Evolutionary conservation across 2,113 vertebrate species (phyloP), one percentile per base, ranked within the genome.

Genomic region (Chloroceryle aenea): DNA sequence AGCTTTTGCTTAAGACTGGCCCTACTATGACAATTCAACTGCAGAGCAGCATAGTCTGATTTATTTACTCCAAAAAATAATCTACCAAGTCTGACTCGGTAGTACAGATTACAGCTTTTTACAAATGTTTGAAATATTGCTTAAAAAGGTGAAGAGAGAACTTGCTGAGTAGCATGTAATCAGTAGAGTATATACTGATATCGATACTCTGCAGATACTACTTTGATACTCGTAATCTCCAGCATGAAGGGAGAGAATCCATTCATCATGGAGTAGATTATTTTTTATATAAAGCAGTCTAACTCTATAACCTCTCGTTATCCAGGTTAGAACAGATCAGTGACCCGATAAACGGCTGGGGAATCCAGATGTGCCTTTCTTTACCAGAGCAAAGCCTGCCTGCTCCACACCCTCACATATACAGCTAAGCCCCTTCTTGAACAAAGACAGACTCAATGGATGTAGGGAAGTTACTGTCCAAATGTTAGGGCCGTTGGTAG

Each of bases 41-140:
- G 42, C 48, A 94, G n/a, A 91, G 38, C 78, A 69, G 30, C 7
- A 3, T 27, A 84, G 34, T 63, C 72, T 36, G 19, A 75, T 92
- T 95, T 74, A 85, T 89, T 91, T 76, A 47, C 68, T 73, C 42
- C 53, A 68, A 72, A 87, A 89, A 89, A 92, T 48, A 67, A 77
- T 75, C 72, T 85, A 27, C 43, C 40, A 22, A 63, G 4, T 42
- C 68, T 79, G 52, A 62, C 19, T 12, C 64, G 43, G 36, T 75
- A 55, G 78, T 7, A 61, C 36, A 82, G 75, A 85, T 27, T 92
- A 78, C 64, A 90, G 63, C 34, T 14, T 6, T 63, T 96, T 61
- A 69, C 12, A 7, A 52, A 80, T n/a, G 29, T 66, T 22, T 85
- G n/a, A 84, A 93, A 90, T 59, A 47, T 11, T 55, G 40, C 34